Conservation (phyloP, 2,888 invertebrate species). For the Podabrus alpinus region DNA sequence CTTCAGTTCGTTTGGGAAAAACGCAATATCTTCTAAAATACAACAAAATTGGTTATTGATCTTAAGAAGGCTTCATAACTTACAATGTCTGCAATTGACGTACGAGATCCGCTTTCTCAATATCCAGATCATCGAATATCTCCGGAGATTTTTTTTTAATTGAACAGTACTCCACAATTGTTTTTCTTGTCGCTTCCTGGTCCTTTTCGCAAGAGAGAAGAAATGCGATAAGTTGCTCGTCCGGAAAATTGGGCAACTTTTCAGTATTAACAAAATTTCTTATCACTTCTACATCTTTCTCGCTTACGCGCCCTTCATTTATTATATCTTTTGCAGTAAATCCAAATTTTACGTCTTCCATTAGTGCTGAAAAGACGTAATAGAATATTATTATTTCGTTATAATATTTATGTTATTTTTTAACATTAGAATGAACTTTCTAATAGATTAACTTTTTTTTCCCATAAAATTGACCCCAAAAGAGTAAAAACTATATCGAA, state of each 20-base stretch:
- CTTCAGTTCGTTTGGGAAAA: constrained; percentile 63
- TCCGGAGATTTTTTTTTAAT: background rate
- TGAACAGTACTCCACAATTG: background rate
- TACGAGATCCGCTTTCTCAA: constrained; percentile 44
- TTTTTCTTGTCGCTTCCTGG: too few species aligned
- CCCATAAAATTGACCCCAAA: too few species aligned
- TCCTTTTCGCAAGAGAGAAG: background rate
- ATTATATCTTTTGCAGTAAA: background rate
- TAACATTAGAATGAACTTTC: too few species aligned
- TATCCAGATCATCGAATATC: background rate
- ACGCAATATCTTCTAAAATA: constrained; percentile 46
- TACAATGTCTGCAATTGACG: constrained; percentile 44
- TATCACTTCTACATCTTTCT: background rate
- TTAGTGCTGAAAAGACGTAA: too few species aligned
- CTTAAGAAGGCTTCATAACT: background rate
- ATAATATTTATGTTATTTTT: too few species aligned
- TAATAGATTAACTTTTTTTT: too few species aligned
- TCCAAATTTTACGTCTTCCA: too few species aligned
- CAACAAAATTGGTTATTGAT: constrained; percentile 6
- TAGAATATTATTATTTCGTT: too few species aligned
- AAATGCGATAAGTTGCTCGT: constrained; percentile 12
- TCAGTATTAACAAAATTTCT: background rate
- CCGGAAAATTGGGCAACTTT: background rate
- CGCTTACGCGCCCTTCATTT: constrained; percentile 28
- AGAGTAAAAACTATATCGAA: too few species aligned